Base-by-base conservation (phyloP, 2,797 vertebrate species). In the Falco cherrug region DNA sequence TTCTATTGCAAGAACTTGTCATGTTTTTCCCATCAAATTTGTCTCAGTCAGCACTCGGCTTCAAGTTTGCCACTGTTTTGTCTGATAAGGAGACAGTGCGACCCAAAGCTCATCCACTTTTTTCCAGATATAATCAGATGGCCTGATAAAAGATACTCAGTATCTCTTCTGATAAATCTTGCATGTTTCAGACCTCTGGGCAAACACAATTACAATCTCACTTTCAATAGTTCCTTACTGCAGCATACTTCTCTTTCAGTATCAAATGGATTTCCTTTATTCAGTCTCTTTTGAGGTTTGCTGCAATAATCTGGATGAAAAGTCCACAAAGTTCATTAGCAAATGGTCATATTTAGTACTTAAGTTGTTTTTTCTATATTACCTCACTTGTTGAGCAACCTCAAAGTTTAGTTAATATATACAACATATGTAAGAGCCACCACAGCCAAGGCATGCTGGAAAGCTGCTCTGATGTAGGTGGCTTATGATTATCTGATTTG, bases 41-140 rank as follows among this genome's bases (percentile, higher is more conserved):
- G 47, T 26, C 56, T 67, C 48, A 39, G 41, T 79, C 48, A 74
- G 35, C 75, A 50, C 54, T 51, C 63, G 33, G 20, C 47, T 51
- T 87, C 29, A 84, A 68, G 24, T 56, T 74, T 74, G 47, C 12
- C 1, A 0, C 0, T 53, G 19, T 50, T 86, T 47, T 26, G 9
- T 47, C 29, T 70, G 39, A 37, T 24, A 51, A 65, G 16, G 20
- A 73, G 41, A 35, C 22, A 80, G 41, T 1, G 5, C 0, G 0
- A 65, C 54, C 28, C 60, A 48, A 92, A 90, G 7, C 29, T 84
- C 35, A 35, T 26, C 39, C 1, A 2, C 14, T 78, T 92, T 65
- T 65, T 77, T 18, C n/a, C 53, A 89, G 26, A 31, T 81, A 31
- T 13, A 65, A 57, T 47, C 60, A 63, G 16, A 33, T 29, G 31